Conservation (phyloP, 2,888 invertebrate species). For the Phoenoteleia sp. region DNA sequence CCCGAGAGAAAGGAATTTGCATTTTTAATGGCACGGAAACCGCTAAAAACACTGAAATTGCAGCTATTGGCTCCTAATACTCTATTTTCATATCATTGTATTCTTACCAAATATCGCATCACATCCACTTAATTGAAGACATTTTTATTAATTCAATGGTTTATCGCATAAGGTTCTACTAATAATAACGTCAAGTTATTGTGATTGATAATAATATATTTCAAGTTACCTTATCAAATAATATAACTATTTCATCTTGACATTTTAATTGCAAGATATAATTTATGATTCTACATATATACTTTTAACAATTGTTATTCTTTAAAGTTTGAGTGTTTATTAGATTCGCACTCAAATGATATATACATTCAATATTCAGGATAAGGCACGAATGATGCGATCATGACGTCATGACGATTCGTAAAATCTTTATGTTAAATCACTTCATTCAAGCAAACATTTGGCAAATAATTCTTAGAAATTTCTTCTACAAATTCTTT, state of each 20-base stretch:
- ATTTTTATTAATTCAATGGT: too few relatives aligned
- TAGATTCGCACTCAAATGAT: constrained; percentile 63
- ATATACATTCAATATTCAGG: constrained; percentile 48
- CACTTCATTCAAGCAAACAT: constrained; percentile 6
- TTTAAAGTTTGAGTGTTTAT: too few relatives aligned
- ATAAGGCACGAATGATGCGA: constrained; percentile 30
- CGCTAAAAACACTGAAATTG: constrained; percentile 53
- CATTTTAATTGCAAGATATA: constrained; percentile 50
- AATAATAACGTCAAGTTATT: constrained; percentile 2
- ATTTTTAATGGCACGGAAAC: constrained; percentile 50
- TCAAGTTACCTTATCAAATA: constrained; percentile 38
- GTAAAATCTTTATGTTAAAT: constrained; percentile 32
- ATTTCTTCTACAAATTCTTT: neutral
- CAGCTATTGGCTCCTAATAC: constrained; percentile 40
- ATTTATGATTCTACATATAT: constrained; percentile 43
- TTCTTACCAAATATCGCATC: neutral
- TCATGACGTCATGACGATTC: constrained; percentile 50
- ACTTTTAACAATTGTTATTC: too few relatives aligned
- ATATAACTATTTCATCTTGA: constrained; percentile 52
- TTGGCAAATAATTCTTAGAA: constrained; percentile 53
- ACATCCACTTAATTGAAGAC: too few relatives aligned
- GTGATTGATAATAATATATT: constrained; percentile 21
- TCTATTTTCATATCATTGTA: constrained; percentile 4
- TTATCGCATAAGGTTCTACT: neutral
- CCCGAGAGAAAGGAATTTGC: constrained; percentile 55